Evolutionary conservation across 1,140 invertebrate genomes (phyloP).

Genomic region (Rhynchophorus ferrugineus): DNA sequence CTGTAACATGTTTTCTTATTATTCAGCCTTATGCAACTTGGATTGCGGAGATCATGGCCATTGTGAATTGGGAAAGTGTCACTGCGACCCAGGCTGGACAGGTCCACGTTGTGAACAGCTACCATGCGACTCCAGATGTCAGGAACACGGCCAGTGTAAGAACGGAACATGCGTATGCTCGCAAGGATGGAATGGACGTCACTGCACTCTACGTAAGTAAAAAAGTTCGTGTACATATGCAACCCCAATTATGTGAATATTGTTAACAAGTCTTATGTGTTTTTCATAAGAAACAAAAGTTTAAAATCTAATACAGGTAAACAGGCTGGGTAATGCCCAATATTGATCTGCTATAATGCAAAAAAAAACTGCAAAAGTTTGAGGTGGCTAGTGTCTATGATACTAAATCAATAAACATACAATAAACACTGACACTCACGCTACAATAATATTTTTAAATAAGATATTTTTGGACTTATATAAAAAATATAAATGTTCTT

Average conservation of each 20-base stretch:
- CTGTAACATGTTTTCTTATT: slow-evolving; percentile 30
- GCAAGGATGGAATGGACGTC: slow-evolving; percentile 94
- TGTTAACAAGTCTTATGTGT: slow-evolving; percentile 7
- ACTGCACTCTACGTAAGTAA: slow-evolving; percentile 89
- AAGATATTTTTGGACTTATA: too few species aligned
- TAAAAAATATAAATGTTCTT: too few species aligned
- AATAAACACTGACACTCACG: too few species aligned
- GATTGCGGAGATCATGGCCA: slow-evolving; percentile 86
- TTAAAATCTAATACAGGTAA: too few species aligned
- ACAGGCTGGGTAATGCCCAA: too few species aligned
- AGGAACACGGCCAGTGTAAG: slow-evolving; percentile 92
- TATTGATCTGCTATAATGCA: too few species aligned
- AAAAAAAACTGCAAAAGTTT: too few species aligned
- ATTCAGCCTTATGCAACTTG: slow-evolving; percentile 79
- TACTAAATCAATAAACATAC: too few species aligned
- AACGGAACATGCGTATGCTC: slow-evolving; percentile 96
- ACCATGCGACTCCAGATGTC: slow-evolving; percentile 83
- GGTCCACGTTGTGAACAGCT: slow-evolving; percentile 83
- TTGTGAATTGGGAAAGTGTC: slow-evolving; percentile 83
- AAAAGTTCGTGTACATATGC: neutral
- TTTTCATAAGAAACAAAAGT: too few species aligned
- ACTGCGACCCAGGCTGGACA: slow-evolving; percentile 85
- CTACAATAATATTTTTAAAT: too few species aligned
- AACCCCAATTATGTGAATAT: neutral
- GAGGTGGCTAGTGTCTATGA: too few species aligned